Evolutionary conservation across 2,797 vertebrate species (phyloP), one percentile per base, ranked within the genome.

Genomic region (Salmo trutta): DNA sequence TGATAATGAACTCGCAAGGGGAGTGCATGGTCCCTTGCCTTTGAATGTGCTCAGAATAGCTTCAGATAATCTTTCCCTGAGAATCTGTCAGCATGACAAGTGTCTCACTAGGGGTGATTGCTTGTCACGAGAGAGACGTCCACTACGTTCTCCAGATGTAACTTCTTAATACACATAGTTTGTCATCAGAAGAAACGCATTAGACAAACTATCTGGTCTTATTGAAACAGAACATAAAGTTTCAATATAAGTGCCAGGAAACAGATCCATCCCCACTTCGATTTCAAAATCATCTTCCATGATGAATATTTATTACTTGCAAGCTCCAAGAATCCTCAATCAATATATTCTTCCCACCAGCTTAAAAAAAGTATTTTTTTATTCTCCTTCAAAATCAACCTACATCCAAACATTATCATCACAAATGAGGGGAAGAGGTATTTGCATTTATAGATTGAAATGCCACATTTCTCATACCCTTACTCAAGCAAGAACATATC

Each of bases 1-100:
- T 94, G 91, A 93, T 94, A 95, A 94, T 98, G 96, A 98, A 97
- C 94, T 94, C 93, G 92, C 92, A 89, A 91, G 92, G 94, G 94
- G 94, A 96, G 95, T 87, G 91, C 93, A 93, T 87, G 93, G 96
- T 97, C 96, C 96, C 96, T 93, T 90, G 96, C 93, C 96, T 99
- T 98, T 96, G 95, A 97, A 97, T 97, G 96, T 95, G 96, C 96
- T 96, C 91, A 80, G 95, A 96, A 96, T 97, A 97, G 96, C 98
- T 96, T 94, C 95, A 95, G 95, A 95, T 96, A 91, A 92, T 93
- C 95, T 97, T 96, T 93, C 88, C 96, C 94, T 93, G 95, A 92
- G 95, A 96, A 95, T 96, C 95, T 96, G 94, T 93, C 93, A 93
- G 94, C 89, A 94, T 94, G 91, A 95, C 94, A 93, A 91, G 95